Evolutionary conservation across 2,113 vertebrate species (phyloP).

Genomic region (Halcyon senegalensis): DNA sequence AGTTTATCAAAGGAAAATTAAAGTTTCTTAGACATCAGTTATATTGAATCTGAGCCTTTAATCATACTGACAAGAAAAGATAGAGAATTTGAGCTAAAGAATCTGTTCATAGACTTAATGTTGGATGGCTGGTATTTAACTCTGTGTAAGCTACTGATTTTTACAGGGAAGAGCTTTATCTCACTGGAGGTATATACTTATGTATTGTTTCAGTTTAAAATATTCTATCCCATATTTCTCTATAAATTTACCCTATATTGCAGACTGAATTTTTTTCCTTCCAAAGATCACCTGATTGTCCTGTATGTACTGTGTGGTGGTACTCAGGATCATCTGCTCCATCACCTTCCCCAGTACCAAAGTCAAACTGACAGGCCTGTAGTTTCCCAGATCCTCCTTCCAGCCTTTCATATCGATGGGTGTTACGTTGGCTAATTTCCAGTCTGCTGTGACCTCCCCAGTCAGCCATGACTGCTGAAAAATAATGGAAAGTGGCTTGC

Average conservation of each 20-base stretch:
- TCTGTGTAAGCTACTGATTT: constrained; percentile 11
- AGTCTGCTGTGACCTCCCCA: no score
- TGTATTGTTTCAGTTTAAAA: neutral
- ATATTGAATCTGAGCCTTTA: constrained; percentile 72
- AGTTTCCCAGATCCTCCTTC: no score
- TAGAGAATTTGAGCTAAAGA: constrained; percentile 23
- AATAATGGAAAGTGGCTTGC: no score
- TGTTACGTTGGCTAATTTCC: no score
- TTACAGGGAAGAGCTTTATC: neutral
- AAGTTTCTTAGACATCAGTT: constrained; percentile 58
- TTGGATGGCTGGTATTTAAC: constrained; percentile 34
- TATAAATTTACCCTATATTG: neutral
- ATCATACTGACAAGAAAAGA: constrained; percentile 74
- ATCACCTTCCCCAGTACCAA: no score
- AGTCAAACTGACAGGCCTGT: no score
- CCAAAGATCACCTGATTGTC: neutral
- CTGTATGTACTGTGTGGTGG: no score
- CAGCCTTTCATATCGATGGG: no score
- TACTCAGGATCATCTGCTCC: no score
- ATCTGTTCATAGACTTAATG: constrained; percentile 3
- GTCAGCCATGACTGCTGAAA: no score
- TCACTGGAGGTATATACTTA: neutral
- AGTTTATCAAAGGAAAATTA: constrained; percentile 73
- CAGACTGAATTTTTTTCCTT: neutral
- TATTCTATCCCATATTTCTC: neutral